Conservation (phyloP, 2,888 invertebrate species). For the Acanthosepion lycidas region DNA sequence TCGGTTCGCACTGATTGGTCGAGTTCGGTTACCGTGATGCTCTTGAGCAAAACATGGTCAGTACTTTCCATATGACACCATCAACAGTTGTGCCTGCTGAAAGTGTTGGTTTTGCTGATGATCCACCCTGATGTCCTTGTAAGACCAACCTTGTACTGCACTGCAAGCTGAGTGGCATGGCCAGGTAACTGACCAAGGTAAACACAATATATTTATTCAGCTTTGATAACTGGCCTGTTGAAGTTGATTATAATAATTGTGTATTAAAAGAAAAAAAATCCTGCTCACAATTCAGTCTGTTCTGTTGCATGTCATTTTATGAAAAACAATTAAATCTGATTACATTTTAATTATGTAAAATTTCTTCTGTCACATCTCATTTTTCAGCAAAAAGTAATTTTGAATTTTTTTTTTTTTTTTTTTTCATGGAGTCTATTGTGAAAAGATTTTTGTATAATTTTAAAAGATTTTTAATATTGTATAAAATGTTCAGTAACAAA, state of each 20-base stretch:
- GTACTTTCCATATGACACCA: not conserved
- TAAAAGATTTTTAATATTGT: no score
- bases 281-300: not conserved
- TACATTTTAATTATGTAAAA: no score
- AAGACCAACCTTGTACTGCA: not conserved
- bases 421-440: not conserved
- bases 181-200: slow-evolving; percentile 33
- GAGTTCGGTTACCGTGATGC: slow-evolving; percentile 4
- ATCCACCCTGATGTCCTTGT: slow-evolving; percentile 1
- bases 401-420: not conserved
- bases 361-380: not conserved
- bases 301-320: not conserved
- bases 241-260: slow-evolving; percentile 33
- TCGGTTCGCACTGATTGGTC: not conserved
- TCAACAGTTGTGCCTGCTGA: not conserved
- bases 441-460: no score
- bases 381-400: not conserved
- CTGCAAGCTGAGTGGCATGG: slow-evolving; percentile 33
- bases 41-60: not conserved
- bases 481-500: no score
- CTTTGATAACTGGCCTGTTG: not conserved
- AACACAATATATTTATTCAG: slow-evolving; percentile 23
- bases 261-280: not conserved
- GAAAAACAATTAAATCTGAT: no score
- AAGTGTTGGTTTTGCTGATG: not conserved